Evolutionary conservation across 1,140 invertebrate species (phyloP), one percentile per base, ranked within the genome.

Genomic region (Lucilia cuprina): DNA sequence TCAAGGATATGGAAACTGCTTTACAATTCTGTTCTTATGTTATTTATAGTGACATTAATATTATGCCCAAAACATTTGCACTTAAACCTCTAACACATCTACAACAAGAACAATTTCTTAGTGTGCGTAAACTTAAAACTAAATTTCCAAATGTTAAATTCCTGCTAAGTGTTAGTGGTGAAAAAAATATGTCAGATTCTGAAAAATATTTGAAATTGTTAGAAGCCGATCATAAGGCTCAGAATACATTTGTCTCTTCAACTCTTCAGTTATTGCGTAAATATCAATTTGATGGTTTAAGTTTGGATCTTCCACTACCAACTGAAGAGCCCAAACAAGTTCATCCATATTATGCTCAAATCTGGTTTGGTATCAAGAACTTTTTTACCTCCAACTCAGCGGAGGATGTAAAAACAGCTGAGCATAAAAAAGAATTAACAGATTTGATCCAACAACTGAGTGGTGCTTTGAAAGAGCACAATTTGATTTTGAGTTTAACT

Each of bases 301-400:
- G 97, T 88, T 92, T 97, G 3, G 95, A 95, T 2, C 96, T 96
- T 94, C 95, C 97, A 91, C 96, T 97, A 89, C 95, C 96, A 0
- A 93, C 93, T 49, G 93, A 93, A 75, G 96, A 95, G 88, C 94
- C 95, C 1, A 95, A 96, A 91, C 96, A 96, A 87, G 93, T 96
- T 17, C 94, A 94, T 30, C 92, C 93, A 1, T 93, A 93, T 55
- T 91, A 94, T 19, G 93, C 94, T 93, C 92, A 92, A 0, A 88
- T 95, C 70, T 96, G 95, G 94, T 94, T 95, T 82, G 93, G 93
- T 12, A 89, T 96, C 55, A 96, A 96, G 91, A 95, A 95, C 87
- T 94, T 93, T 5, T 94, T 96, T 82, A 94, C 93, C 0, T 94
- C 94, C 0, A 93, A 93, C 78, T 95, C 93, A 55, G 92, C 94